Evolutionary conservation across 2,888 invertebrate genomes (phyloP).

Genomic region (Lobophora halterata): DNA sequence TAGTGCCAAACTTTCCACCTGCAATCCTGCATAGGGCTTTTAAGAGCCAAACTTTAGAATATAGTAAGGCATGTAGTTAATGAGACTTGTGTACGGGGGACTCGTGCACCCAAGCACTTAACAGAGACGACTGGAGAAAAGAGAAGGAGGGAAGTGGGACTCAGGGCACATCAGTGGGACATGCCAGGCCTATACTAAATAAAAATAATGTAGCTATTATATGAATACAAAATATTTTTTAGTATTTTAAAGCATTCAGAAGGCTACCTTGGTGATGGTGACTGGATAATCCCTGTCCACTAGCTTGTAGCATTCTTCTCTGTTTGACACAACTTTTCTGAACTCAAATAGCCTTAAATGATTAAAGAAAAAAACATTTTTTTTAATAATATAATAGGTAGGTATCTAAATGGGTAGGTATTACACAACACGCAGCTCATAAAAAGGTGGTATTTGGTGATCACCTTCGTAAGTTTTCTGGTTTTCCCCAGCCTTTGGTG

Average conservation of each 20-base stretch:
- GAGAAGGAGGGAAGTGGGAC: too few relatives aligned
- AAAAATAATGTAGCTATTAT: background rate
- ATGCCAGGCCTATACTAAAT: too few relatives aligned
- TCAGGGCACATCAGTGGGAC: too few relatives aligned
- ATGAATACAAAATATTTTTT: background rate
- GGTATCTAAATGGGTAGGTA: conserved; percentile 13
- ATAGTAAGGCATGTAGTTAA: too few relatives aligned
- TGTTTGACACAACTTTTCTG: conserved; percentile 91
- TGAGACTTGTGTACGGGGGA: too few relatives aligned
- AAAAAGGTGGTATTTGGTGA: conserved; percentile 18
- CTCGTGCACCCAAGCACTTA: too few relatives aligned
- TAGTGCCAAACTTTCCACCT: too few relatives aligned
- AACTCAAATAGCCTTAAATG: conserved; percentile 93
- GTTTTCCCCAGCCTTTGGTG: conserved; percentile 97
- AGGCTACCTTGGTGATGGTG: conserved; percentile 91
- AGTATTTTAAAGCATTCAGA: background rate
- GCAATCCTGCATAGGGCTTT: too few relatives aligned
- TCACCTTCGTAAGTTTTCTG: conserved; percentile 93
- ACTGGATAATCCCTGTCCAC: conserved; percentile 92
- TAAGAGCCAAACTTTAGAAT: too few relatives aligned
- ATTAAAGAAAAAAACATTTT: conserved; percentile 24
- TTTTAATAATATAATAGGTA: conserved; percentile 15
- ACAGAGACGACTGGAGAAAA: too few relatives aligned
- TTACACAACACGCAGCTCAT: conserved; percentile 47
- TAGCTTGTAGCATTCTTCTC: conserved; percentile 90